Conservation (phyloP, 1,140 invertebrate genomes). For the Neodiprion pinetum region DNA sequence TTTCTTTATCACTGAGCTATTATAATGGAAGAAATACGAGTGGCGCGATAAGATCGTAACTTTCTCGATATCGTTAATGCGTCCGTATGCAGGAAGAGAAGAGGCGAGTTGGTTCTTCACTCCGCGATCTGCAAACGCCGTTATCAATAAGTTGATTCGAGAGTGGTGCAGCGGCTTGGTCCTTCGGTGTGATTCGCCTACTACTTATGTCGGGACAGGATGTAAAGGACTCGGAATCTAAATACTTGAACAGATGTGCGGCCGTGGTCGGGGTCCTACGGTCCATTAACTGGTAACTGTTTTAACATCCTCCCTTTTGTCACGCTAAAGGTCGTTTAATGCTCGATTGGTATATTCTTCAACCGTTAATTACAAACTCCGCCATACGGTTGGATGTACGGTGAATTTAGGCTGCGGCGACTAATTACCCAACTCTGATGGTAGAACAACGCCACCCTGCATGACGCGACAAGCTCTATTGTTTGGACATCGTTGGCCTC, state of each 20-base stretch:
- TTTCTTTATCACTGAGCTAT: no score
- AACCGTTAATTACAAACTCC: background rate
- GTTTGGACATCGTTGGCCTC: no score
- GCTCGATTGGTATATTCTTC: slow-evolving; percentile 9
- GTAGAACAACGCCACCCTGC: background rate
- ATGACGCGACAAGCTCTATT: no score
- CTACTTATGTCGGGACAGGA: slow-evolving; percentile 10
- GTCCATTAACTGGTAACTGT: slow-evolving; percentile 14
- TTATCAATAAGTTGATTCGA: no score
- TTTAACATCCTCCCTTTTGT: slow-evolving; percentile 15
- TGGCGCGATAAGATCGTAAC: no score
- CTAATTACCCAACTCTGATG: background rate
- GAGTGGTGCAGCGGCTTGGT: no score
- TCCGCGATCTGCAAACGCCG: no score
- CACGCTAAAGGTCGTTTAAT: background rate
- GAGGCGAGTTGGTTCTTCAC: no score
- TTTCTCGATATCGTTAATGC: no score
- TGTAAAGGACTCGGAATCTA: slow-evolving; percentile 18
- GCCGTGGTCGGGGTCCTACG: background rate
- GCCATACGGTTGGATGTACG: background rate
- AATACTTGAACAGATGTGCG: slow-evolving; percentile 20
- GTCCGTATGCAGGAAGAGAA: no score
- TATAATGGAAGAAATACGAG: no score
- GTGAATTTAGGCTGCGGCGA: background rate
- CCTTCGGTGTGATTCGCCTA: no score